Evolutionary conservation across 2,797 vertebrate species (phyloP), one percentile per base, ranked within the genome.

Genomic region (Phoeniculus purpureus): DNA sequence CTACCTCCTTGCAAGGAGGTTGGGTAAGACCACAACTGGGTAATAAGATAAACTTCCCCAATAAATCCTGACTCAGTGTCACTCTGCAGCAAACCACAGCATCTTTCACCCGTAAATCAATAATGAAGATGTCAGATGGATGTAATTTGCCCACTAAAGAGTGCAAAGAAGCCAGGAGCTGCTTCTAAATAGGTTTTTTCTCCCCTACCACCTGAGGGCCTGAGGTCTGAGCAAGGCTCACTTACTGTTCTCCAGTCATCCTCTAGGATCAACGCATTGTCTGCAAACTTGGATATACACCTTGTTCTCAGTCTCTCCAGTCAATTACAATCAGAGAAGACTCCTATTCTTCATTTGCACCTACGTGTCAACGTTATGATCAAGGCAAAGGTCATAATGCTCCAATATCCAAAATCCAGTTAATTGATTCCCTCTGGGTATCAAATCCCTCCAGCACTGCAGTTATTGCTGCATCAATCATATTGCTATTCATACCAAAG

Each of bases 381-480:
- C 74, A 54, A 71, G 71, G 68, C 91, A 96, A 94, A 95, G 92
- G 91, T 94, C 95, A 93, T 87, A 94, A 93, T 0, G 2, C 77
- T 95, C 87, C 93, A 95, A 95, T 95, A 95, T 94, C 94, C 93
- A 92, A 95, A 95, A 94, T 85, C 50, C 91, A 86, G 82, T 94
- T 94, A 95, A 95, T 95, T 95, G 94, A 87, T 67, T 92, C 95
- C 94, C 91, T 92, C 85, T 95, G 94, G 92, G 87, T 87, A 94
- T 93, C 92, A 94, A 89, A 89, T 91, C 82, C 95, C 94, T 72
- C 16, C 64, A 94, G 89, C 83, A 31, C 74, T 17, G 74, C 58
- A 61, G 80, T 88, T 96, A 95, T 95, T 96, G 82, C 93, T 86
- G 77, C 94, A 94, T 96, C 95, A 87, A 93, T 96, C 95, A 94